Conservation (phyloP, 2,113 vertebrate genomes). For the Catharus minimus region DNA sequence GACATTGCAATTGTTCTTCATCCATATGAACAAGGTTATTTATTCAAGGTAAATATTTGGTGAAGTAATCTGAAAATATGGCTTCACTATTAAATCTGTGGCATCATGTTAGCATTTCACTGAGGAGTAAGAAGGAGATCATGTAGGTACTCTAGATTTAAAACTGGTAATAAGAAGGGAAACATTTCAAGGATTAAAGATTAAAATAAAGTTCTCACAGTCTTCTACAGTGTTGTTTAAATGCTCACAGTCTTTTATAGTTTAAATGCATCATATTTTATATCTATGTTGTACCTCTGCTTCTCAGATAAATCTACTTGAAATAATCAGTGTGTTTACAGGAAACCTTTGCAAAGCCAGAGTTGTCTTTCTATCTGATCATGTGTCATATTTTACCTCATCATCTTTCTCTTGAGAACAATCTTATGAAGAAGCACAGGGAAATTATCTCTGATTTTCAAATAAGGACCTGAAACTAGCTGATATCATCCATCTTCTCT, state of each 20-base stretch:
- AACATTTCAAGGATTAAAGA: not conserved
- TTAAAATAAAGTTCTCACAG: not conserved
- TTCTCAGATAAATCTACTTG: not conserved
- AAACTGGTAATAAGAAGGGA: not conserved
- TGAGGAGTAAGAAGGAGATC: not conserved
- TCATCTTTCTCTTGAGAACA: not conserved
- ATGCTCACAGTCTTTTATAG: not conserved
- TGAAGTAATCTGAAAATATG: not conserved
- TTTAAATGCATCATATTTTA: not conserved
- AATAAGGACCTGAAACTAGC: not conserved
- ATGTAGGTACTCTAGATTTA: not conserved
- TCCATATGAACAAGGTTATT: not conserved
- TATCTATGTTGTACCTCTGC: not conserved
- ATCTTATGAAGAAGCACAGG: fast-evolving
- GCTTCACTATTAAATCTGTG: not conserved
- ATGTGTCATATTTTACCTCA: not conserved
- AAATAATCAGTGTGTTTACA: not conserved
- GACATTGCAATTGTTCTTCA: not conserved
- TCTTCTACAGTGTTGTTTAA: not conserved
- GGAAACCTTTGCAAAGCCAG: not conserved
- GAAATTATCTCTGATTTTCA: not conserved
- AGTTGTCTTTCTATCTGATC: not conserved
- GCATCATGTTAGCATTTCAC: not conserved
- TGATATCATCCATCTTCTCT: not conserved
- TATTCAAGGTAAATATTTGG: not conserved